Evolutionary conservation across 2,797 vertebrate species (phyloP).

Genomic region (Chloroceryle amazona): DNA sequence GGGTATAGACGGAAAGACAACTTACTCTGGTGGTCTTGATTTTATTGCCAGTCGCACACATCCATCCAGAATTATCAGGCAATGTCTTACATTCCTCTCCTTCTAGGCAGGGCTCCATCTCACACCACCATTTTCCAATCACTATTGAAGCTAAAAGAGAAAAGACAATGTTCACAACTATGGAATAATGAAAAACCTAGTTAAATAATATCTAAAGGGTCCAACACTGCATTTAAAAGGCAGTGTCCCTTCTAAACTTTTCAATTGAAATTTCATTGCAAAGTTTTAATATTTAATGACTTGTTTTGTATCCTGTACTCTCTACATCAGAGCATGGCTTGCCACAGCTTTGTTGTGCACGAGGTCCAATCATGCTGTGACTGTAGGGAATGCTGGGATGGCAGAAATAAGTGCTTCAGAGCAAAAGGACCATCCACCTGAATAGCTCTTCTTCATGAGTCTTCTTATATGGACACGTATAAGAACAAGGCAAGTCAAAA

Average conservation of each 20-base stretch:
- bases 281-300: background rate
- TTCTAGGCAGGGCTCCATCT: slow-evolving; percentile 98
- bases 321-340: background rate
- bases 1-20: background rate
- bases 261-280: background rate
- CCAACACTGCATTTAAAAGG: background rate
- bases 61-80: slow-evolving; percentile 98
- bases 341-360: background rate
- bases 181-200: background rate
- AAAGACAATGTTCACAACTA: slow-evolving; percentile 42
- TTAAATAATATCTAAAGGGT: background rate
- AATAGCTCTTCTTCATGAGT: rapidly evolving
- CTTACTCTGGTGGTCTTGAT: slow-evolving; percentile 99
- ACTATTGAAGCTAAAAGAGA: slow-evolving; percentile 92
- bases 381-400: background rate
- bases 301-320: background rate
- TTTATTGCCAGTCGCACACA: slow-evolving; percentile 98
- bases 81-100: slow-evolving; percentile 98
- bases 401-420: background rate
- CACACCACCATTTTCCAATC: slow-evolving; percentile 98
- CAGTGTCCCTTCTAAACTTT: background rate
- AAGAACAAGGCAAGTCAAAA: background rate
- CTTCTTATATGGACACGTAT: rapidly evolving
- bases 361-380: background rate
- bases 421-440: background rate